Conservation (phyloP, 2,888 invertebrate species). For the Patella depressa region DNA sequence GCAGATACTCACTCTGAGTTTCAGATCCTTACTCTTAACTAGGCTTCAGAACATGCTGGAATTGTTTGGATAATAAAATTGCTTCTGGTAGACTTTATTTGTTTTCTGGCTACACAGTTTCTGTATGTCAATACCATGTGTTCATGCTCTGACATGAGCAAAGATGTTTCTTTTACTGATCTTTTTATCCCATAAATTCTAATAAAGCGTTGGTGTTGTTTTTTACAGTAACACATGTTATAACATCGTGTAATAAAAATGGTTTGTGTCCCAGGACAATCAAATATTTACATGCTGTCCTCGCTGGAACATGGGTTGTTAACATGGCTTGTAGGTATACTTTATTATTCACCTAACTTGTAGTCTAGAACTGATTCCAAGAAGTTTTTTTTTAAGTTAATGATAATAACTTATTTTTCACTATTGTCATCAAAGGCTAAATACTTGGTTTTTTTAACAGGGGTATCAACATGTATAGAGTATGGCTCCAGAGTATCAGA, state of each 20-base stretch:
- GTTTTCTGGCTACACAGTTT: too few species aligned
- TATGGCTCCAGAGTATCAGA: conserved; percentile 74
- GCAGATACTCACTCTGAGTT: too few species aligned
- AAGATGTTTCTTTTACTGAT: too few species aligned
- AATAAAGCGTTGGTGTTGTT: background rate
- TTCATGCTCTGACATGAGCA: too few species aligned
- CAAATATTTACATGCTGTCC: conserved; percentile 77
- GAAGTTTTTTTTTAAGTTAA: too few species aligned
- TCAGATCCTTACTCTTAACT: too few species aligned
- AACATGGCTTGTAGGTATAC: conserved; percentile 61
- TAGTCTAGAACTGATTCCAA: background rate
- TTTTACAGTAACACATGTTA: conserved; percentile 76
- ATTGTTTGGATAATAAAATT: too few species aligned
- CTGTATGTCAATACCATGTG: too few species aligned
- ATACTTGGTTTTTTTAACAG: conserved; percentile 56
- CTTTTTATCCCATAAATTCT: too few species aligned
- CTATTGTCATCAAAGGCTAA: background rate
- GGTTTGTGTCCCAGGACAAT: conserved; percentile 72
- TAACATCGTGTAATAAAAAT: conserved; percentile 75
- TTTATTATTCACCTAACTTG: background rate
- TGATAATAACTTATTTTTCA: too few species aligned
- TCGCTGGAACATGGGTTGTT: conserved; percentile 76
- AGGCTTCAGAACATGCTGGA: too few species aligned
- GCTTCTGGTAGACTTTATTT: too few species aligned
- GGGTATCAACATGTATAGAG: conserved; percentile 72